Base-by-base conservation (phyloP, 2,888 invertebrate genomes). In the Aspidiotus destructor region DNA sequence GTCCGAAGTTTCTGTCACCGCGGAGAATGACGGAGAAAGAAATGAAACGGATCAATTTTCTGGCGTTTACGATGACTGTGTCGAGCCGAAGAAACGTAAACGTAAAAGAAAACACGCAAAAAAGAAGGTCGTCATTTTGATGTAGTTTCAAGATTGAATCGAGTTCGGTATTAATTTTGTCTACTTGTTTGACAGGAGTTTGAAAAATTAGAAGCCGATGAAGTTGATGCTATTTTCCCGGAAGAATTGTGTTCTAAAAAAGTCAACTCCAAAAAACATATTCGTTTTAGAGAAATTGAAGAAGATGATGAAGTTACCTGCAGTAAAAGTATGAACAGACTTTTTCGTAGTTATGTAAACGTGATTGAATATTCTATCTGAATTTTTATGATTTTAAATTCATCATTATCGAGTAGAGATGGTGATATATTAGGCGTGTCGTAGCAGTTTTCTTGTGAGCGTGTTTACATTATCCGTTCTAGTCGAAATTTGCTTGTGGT, bases 31-130 rank as follows among this genome's bases (percentile, higher is more conserved):
- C 5, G 55, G 13, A 16, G 55, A 54, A 13, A 8, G 9, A 17
- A 9, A 9, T 54, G 55, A 54, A 54, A 54, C 55, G 15, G 5
- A 28, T 28, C 1, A 28, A 28, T 28, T 28, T 28, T 28, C 28
- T 28, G 28, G 28, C 2, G 28, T 28, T 28, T 28, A 1, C 28
- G 28, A 28, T 28, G 28, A 28, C 28, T 28, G 28, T 28, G 28
- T 28, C 28, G 60, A 67, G 10, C 55, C 16, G 9, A 60, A 15
- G 10, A 67, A 67, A 41, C 42, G 67, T 2, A 67, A 67, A 67
- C 16, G 67, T 7, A 67, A 67, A 40, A 44, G 67, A 28, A 67
- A 67, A 52, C 60, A 67, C 48, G 28, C 67, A 7, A 67, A 60
- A 52, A 67, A 67, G 28, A 0, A 28, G 17, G 16, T 11, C 40